These are phyloP conservation scores for Danio tinwini DNA, from an alignment of 2,797 vertebrate species.

Conservation along the genomic window DNA sequence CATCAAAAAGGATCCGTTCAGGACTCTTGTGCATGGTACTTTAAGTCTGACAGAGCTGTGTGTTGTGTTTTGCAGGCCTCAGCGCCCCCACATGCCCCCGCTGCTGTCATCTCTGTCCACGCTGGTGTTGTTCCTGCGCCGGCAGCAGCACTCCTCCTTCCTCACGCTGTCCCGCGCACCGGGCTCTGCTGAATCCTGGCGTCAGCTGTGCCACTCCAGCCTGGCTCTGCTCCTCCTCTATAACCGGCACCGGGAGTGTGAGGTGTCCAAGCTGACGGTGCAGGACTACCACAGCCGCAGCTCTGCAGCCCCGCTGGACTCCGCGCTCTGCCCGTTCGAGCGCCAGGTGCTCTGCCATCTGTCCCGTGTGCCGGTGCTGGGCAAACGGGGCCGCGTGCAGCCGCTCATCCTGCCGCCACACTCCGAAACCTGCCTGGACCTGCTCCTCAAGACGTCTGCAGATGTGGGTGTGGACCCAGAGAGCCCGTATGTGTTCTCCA, in stretches of 20 bases:
- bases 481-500: constrained; percentile 82
- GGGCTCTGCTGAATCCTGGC: constrained; percentile 80
- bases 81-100: constrained; percentile 76
- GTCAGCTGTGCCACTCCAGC: constrained; percentile 82
- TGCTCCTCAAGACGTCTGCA: constrained; percentile 80
- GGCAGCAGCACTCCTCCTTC: constrained; percentile 80
- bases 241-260: constrained; percentile 83
- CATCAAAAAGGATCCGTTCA: too few relatives aligned
- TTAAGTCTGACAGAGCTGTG: constrained; percentile 61
- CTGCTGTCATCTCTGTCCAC: constrained; percentile 81
- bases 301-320: constrained; percentile 70
- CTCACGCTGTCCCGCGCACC: constrained; percentile 75
- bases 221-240: constrained; percentile 82
- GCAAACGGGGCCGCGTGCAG: constrained; percentile 80
- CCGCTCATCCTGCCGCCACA: constrained; percentile 80
- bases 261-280: constrained; percentile 81
- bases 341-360: constrained; percentile 77
- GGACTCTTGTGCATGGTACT: too few relatives aligned
- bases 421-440: constrained; percentile 79
- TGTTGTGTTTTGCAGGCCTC: constrained; percentile 60
- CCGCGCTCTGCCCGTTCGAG: constrained; percentile 78
- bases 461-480: constrained; percentile 81
- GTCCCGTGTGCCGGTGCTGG: constrained; percentile 76
- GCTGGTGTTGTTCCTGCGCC: constrained; percentile 78
- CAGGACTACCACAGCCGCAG: constrained; percentile 77